These are phyloP conservation scores for Rhynchonycteris naso DNA, from an alignment of 2,797 vertebrate species.

Conservation along the genomic window DNA sequence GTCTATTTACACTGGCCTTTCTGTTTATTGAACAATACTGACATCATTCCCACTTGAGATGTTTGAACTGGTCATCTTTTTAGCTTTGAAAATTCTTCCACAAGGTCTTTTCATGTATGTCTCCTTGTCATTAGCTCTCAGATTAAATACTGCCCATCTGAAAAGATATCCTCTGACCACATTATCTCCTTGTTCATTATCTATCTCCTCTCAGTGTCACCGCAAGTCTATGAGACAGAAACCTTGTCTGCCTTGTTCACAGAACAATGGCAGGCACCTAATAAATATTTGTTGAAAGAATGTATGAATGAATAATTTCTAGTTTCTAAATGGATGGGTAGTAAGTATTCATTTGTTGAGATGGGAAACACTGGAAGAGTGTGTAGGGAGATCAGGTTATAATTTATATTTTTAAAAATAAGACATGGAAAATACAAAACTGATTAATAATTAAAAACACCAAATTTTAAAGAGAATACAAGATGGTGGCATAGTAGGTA, in stretches of 20 bases:
- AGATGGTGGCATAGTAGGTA: neutral
- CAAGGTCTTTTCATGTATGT: neutral
- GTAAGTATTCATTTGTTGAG: neutral
- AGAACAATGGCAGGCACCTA: neutral
- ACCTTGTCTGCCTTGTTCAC: slow-evolving; percentile 8
- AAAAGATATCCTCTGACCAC: neutral
- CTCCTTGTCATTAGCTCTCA: neutral
- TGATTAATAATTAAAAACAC: slow-evolving; percentile 39
- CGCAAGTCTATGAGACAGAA: slow-evolving; percentile 1
- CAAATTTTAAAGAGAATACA: neutral
- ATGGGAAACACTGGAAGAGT: neutral
- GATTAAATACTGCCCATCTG: neutral
- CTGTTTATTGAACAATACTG: neutral
- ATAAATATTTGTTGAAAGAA: slow-evolving; percentile 46
- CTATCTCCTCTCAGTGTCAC: slow-evolving; percentile 18
- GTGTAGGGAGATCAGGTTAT: neutral
- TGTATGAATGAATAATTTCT: slow-evolving; percentile 14
- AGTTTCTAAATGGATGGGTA: neutral
- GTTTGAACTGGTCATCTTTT: neutral
- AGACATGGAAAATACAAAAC: slow-evolving; percentile 15
- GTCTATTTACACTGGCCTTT: neutral
- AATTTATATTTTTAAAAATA: neutral
- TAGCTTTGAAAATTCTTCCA: neutral
- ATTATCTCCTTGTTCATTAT: slow-evolving; percentile 33
- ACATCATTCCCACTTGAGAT: neutral